These are phyloP conservation scores for Tineola bisselliella DNA, from an alignment of 2,888 invertebrate species.

Conservation along the genomic window DNA sequence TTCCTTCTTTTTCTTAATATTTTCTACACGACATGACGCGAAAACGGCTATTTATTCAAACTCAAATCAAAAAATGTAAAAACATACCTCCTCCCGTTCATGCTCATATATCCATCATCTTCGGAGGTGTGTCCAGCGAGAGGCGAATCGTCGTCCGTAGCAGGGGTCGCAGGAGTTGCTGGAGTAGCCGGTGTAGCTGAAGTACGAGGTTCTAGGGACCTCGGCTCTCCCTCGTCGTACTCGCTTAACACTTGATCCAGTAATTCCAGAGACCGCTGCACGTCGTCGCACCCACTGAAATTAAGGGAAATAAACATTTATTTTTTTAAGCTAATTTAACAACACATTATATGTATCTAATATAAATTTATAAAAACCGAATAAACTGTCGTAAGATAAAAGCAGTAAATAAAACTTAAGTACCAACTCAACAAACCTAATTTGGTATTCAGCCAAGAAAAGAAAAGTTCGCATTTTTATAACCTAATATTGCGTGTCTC, in stretches of 20 bases:
- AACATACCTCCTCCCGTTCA: slow-evolving; percentile 83
- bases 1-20: too few relatives aligned
- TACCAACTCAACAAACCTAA: neutral
- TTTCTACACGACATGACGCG: neutral
- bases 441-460: slow-evolving; percentile 13
- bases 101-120: slow-evolving; percentile 93
- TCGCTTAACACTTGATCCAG: slow-evolving; percentile 90
- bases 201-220: slow-evolving; percentile 54
- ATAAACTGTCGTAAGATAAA: neutral
- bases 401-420: neutral
- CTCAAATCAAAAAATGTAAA: too few relatives aligned
- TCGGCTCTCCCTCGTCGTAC: slow-evolving; percentile 81
- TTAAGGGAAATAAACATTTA: too few relatives aligned
- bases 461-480: slow-evolving; percentile 10
- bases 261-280: slow-evolving; percentile 87
- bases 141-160: slow-evolving; percentile 78
- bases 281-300: slow-evolving; percentile 85
- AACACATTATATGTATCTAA: too few relatives aligned
- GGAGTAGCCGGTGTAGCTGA: slow-evolving; percentile 59
- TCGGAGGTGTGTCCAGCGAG: slow-evolving; percentile 86
- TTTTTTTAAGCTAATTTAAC: too few relatives aligned
- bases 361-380: neutral
- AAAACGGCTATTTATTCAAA: neutral
- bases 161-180: slow-evolving; percentile 65
- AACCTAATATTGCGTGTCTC: neutral